A percentile compares a stretch with the other conserved stretches of the same genome.
phyloP scores from a whole-genome alignment of 2,888 invertebrate species.

The Emesis furor region DNA sequence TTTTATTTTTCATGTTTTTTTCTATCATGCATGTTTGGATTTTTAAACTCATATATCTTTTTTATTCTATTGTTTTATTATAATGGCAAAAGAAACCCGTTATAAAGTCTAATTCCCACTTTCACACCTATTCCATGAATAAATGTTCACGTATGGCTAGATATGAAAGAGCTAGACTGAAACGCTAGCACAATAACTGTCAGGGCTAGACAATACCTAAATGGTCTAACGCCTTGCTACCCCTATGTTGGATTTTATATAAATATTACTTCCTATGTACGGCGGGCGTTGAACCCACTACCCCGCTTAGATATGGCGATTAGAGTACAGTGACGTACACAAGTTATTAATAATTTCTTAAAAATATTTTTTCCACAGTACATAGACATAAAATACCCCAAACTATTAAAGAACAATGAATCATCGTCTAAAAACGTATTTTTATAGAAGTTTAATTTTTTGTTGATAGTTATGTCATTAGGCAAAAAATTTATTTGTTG shows the following conservation, averaged over 20 bases:
- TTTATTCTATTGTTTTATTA: conserved; percentile 6
- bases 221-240: conserved; percentile 42
- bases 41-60: no score
- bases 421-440: no score
- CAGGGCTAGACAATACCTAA: conserved; percentile 31
- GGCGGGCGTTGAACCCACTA: conserved; percentile 65
- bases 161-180: conserved; percentile 27
- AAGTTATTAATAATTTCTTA: neutral
- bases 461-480: no score
- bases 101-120: conserved; percentile 21
- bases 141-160: conserved; percentile 48
- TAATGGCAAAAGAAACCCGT: neutral
- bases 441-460: no score
- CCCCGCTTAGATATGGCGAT: conserved; percentile 52
- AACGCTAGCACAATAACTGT: conserved; percentile 31
- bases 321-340: conserved; percentile 26
- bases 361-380: no score
- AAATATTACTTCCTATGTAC: conserved; percentile 62
- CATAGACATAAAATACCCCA: no score
- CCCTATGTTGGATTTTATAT: conserved; percentile 55
- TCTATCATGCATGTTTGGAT: no score
- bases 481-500: no score
- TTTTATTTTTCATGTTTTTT: no score
- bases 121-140: conserved; percentile 30
- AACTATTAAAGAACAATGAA: no score